Percentiles rank a stretch among this genome's conserved stretches.
These are phyloP conservation scores for Oegoconia quadripuncta DNA, from an alignment of 2,888 invertebrate species.

Conservation along the genomic window DNA sequence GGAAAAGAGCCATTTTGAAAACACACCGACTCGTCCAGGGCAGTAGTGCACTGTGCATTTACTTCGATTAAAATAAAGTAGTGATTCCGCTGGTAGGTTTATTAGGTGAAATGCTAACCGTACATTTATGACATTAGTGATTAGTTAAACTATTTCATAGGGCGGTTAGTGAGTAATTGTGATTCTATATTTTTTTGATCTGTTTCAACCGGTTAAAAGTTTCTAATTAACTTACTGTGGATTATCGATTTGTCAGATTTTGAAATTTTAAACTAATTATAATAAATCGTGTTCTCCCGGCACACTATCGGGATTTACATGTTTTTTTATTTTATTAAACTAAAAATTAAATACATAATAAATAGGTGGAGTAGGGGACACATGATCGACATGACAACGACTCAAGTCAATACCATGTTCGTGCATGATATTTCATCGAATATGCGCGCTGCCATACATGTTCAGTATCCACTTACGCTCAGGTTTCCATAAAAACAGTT, in stretches of 20 bases:
- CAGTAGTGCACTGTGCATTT: slow-evolving; percentile 72
- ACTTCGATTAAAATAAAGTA: slow-evolving; percentile 40
- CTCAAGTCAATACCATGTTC: no score
- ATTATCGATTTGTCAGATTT: slow-evolving; percentile 68
- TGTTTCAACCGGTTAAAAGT: slow-evolving; percentile 61
- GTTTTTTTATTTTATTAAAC: slow-evolving; percentile 31
- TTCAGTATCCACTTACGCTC: no score
- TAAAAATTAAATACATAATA: no score
- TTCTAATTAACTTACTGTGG: slow-evolving; percentile 66
- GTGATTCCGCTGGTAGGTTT: slow-evolving; percentile 55
- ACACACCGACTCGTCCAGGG: slow-evolving; percentile 85
- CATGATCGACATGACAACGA: no score
- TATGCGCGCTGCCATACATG: no score
- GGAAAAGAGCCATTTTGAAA: slow-evolving; percentile 95
- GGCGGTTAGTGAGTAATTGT: slow-evolving; percentile 62
- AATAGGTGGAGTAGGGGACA: no score
- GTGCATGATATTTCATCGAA: no score
- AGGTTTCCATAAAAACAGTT: no score
- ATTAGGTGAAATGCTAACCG: slow-evolving; percentile 54
- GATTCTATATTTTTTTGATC: slow-evolving; percentile 66
- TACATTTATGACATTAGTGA: slow-evolving; percentile 55
- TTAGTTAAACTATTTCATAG: slow-evolving; percentile 53
- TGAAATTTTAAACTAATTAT: slow-evolving; percentile 71
- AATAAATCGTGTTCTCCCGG: slow-evolving; percentile 62
- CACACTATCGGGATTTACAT: slow-evolving; percentile 43